Evolutionary conservation across 2,888 invertebrate species (phyloP), one percentile per base, ranked within the genome.

Genomic region (Clitarchus hookeri): DNA sequence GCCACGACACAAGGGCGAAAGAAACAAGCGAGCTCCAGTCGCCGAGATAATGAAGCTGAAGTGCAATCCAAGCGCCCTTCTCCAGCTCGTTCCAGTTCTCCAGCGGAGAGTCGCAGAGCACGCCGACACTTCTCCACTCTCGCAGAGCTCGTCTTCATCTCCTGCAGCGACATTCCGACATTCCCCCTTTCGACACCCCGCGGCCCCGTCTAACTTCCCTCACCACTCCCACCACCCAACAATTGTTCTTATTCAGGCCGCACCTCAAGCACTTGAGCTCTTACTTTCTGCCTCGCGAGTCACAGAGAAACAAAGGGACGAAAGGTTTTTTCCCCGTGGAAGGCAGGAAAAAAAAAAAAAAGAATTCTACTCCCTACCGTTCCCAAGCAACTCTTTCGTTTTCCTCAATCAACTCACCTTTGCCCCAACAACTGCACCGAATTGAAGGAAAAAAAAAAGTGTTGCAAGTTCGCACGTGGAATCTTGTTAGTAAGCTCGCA

Each of bases 91-190:
- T 23, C 23, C 19, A 19, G 65, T 8, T n/a, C n/a, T 65, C 65
- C 8, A 23, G n/a, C 16, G 48, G 6, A 8, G 16, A 48, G 48
- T 36, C 36, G n/a, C 8, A 48, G 48, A 48, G 48, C 16, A 8
- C 16, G 11, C 16, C 48, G 48, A 84, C 44, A 48, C 48, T 84
- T 48, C 44, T 6, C 48, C 84, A 44, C 9, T 27, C 84, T 48
- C 23, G 26, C 4, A 84, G 65, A 44, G n/a, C 78, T 54, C 65
- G 16, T 77, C 77, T 84, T 53, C 27, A 11, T 27, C 53, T 65
- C 23, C n/a, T 53, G n/a, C 11, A 54, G 25, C 54, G 25, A 84
- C 54, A 27, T 48, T 84, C 44, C n/a, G 19, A 80, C 80, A 84
- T n/a, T 65, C 26, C 84, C 36, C 54, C 54, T 48, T 48, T 48